These are phyloP conservation scores for Micrastur ruficollis DNA, from an alignment of 2,797 vertebrate species.

Conservation along the genomic window DNA sequence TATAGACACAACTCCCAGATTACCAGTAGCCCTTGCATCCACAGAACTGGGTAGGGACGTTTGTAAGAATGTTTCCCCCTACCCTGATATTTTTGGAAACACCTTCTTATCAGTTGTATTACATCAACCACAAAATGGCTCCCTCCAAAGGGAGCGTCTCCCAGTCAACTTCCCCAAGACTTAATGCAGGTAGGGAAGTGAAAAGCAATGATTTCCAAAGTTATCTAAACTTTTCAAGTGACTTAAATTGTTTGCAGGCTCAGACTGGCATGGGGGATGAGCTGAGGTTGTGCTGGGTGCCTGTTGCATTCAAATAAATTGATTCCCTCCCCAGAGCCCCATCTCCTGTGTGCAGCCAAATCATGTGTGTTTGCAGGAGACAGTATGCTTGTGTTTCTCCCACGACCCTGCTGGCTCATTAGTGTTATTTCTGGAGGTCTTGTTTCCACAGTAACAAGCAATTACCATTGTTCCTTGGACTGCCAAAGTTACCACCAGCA, in stretches of 20 bases:
- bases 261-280: neutral
- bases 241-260: neutral
- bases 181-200: neutral
- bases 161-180: neutral
- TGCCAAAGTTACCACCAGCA: constrained; percentile 74
- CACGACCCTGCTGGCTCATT: constrained; percentile 70
- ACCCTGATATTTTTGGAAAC: neutral
- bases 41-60: neutral
- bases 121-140: neutral
- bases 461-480: constrained; percentile 75
- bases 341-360: constrained; percentile 41
- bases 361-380: constrained; percentile 61
- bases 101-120: neutral
- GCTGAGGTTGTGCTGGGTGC: neutral
- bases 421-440: constrained; percentile 76
- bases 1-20: neutral
- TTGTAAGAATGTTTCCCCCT: neutral
- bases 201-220: neutral
- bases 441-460: constrained; percentile 78
- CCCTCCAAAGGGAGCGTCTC: neutral
- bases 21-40: neutral
- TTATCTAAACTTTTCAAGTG: neutral
- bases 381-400: constrained; percentile 65
- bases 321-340: neutral
- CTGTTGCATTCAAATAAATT: constrained; percentile 4